phyloP scores from a whole-genome alignment of 2,888 invertebrate genomes.

The Nematopogon swammerdamellus region DNA sequence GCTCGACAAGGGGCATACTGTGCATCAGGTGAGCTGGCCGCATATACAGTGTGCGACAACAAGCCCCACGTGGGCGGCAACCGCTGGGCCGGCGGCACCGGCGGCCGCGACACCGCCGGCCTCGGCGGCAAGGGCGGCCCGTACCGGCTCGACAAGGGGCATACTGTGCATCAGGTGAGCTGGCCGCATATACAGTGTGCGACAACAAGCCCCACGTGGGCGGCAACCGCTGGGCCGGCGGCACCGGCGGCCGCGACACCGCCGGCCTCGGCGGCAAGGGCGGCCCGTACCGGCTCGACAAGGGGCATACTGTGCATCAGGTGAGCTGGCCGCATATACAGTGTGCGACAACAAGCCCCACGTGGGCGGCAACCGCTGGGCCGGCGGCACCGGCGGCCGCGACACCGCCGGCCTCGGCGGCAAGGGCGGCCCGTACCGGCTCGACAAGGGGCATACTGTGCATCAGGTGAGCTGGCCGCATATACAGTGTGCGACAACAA shows the following conservation, averaged over 20 bases:
- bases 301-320: constrained; percentile 92
- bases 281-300: constrained; percentile 91
- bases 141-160: constrained; percentile 90
- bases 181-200: no score
- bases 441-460: constrained; percentile 92
- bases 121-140: constrained; percentile 96
- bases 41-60: no score
- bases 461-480: constrained; percentile 75
- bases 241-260: constrained; percentile 90
- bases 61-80: constrained; percentile 95
- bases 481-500: no score
- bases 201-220: constrained; percentile 92
- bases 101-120: constrained; percentile 92
- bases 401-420: constrained; percentile 96
- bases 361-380: constrained; percentile 96
- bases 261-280: constrained; percentile 96
- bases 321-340: no score
- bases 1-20: constrained; percentile 89
- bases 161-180: constrained; percentile 82
- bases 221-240: constrained; percentile 96
- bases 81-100: constrained; percentile 95
- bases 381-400: constrained; percentile 90
- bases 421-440: constrained; percentile 91
- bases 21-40: constrained; percentile 67
- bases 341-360: constrained; percentile 88